Evolutionary conservation across 2,113 vertebrate genomes (phyloP).

Genomic region (Centrocercus urophasianus): DNA sequence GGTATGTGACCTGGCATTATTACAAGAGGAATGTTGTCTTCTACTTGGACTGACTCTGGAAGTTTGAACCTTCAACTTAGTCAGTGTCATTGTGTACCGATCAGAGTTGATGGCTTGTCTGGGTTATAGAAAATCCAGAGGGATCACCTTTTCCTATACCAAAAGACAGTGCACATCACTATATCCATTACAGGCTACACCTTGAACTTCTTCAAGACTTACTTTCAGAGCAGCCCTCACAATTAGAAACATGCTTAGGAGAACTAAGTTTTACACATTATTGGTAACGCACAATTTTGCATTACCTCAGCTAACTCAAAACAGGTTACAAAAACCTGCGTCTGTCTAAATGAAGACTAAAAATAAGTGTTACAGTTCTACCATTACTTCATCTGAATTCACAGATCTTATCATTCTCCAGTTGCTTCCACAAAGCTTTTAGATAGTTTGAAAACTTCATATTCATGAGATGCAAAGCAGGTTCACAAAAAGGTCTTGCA

Average conservation of each 20-base stretch:
- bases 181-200: background rate
- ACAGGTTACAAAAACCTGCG: background rate
- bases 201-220: background rate
- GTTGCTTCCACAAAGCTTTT: background rate
- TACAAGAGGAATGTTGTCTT: background rate
- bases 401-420: background rate
- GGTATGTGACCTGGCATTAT: background rate
- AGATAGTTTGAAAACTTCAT: background rate
- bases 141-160: background rate
- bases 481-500: background rate
- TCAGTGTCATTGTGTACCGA: background rate
- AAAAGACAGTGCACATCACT: background rate
- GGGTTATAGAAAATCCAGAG: background rate
- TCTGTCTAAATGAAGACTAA: background rate
- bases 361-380: background rate
- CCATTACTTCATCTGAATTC: background rate
- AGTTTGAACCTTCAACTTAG: background rate
- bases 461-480: background rate
- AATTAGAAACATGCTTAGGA: background rate
- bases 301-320: conserved; percentile 5
- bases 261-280: background rate
- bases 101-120: background rate
- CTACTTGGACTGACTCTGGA: background rate
- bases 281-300: background rate
- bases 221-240: background rate